Base-by-base conservation (phyloP, 1,140 invertebrate species). In the Diuraphis noxia region DNA sequence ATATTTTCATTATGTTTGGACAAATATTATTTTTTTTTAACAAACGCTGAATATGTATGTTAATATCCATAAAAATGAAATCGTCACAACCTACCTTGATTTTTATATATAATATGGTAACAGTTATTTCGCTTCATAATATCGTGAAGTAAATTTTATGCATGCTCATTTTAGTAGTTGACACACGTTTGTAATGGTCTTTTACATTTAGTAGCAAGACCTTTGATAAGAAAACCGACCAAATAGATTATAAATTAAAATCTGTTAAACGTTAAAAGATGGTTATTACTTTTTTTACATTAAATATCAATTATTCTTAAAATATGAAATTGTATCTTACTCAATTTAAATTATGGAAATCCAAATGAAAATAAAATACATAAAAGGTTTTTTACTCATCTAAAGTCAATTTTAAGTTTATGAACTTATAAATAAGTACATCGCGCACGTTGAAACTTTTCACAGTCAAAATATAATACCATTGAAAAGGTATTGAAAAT, bases 321-420 rank as follows among this genome's bases (percentile, higher is more conserved):
- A 85, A 85, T 34, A 56, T 25, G 13, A 87, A 56, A 56, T 86
- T 36, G n/a, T n/a, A 84, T 49, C 3, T 2, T 19, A 43, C 34
- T 40, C 36, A 2, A 52, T 38, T 56, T 56, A 38, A 56, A 87
- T 87, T 87, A 87, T 87, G 85, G 56, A 87, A 87, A 87, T 87
- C 85, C 10, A 9, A 87, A 87, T 40, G 25, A 56, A 87, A 56
- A 49, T 56, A 34, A 56, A 56, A 87, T 30, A 56, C 40, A 56
- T 36, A 40, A 87, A 87, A 87, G 41, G 46, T 38, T 46, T 56
- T 38, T 87, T 38, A 87, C 36, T 56, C 36, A 40, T 36, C n/a
- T 56, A 56, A 87, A 87, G 85, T 87, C 85, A 87, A 87, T 87
- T 87, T 87, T 19, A 56, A 87, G 49, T 87, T 87, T 87, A 87